Evolutionary conservation across 2,797 vertebrate species (phyloP).

Genomic region (Paedocypris micromegethes): DNA sequence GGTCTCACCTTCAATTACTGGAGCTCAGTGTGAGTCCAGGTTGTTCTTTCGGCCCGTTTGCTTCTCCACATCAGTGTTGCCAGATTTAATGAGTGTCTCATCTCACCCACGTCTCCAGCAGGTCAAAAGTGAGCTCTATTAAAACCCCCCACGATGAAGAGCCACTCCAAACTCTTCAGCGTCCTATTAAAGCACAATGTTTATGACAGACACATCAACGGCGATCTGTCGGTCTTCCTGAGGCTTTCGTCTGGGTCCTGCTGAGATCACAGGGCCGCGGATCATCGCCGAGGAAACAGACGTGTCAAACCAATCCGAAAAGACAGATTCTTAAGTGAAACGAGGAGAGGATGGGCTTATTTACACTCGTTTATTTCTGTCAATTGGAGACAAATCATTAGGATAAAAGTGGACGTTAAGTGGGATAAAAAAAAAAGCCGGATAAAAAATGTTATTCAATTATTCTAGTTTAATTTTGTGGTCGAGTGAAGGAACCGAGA

Average conservation of each 20-base stretch:
- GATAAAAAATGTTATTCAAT: too few species aligned
- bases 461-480: too few species aligned
- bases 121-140: conserved; percentile 40
- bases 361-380: too few species aligned
- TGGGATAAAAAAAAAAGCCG: too few species aligned
- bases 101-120: conserved; percentile 27
- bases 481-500: too few species aligned
- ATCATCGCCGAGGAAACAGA: too few species aligned
- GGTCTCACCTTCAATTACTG: conserved; percentile 49
- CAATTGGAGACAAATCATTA: too few species aligned
- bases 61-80: conserved; percentile 5
- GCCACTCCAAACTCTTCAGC: conserved; percentile 7
- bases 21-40: conserved; percentile 33
- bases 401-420: too few species aligned
- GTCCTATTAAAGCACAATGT: conserved; percentile 28
- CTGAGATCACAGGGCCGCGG: not conserved
- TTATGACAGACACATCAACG: conserved; percentile 17
- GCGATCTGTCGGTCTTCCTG: conserved; percentile 4
- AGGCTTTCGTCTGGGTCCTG: conserved; percentile 12
- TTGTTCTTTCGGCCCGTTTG: conserved; percentile 28
- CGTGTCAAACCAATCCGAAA: too few species aligned
- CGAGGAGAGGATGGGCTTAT: too few species aligned
- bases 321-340: too few species aligned
- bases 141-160: conserved; percentile 15
- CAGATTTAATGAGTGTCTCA: conserved; percentile 35